Conservation (phyloP, 1,140 invertebrate species). For the Drosophila santomea region DNA sequence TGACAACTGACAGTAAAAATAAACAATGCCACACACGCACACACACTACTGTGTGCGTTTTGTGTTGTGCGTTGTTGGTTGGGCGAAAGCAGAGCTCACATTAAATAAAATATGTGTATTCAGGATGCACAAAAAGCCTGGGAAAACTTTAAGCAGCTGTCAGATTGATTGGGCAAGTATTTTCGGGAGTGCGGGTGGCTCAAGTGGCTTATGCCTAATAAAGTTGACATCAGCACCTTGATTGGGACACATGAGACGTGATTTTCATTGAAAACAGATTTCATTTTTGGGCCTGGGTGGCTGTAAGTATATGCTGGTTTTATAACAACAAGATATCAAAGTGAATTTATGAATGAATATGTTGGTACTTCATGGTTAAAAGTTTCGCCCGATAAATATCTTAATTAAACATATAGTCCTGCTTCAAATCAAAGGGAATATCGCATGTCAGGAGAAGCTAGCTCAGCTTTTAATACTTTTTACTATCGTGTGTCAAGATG, state of each 20-base stretch:
- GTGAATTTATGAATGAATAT: too few relatives aligned
- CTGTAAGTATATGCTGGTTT: too few relatives aligned
- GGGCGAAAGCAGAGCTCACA: conserved; percentile 53
- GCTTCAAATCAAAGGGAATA: conserved; percentile 23
- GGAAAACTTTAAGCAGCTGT: conserved; percentile 77
- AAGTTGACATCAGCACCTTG: conserved; percentile 68
- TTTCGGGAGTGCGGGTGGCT: conserved; percentile 12
- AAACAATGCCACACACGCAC: conserved; percentile 58
- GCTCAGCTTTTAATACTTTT: conserved; percentile 10
- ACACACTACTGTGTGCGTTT: conserved; percentile 11
- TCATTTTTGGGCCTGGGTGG: background rate
- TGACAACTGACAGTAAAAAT: conserved; percentile 78
- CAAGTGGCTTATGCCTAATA: conserved; percentile 67
- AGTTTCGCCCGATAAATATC: background rate
- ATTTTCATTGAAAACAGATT: conserved; percentile 59
- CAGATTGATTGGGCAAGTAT: conserved; percentile 64
- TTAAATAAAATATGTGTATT: conserved; percentile 67
- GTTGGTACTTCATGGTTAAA: background rate
- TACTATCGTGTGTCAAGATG: conserved; percentile 17
- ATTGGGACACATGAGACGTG: conserved; percentile 52
- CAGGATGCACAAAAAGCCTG: conserved; percentile 22
- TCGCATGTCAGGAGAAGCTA: conserved; percentile 9
- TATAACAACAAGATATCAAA: background rate
- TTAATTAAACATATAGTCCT: conserved; percentile 9
- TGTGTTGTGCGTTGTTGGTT: too few relatives aligned